Percentiles rank a stretch among this genome's conserved stretches.
These are phyloP conservation scores for Pelvicachromis taeniatus DNA, from an alignment of 2,113 vertebrate species.

Conservation along the genomic window DNA sequence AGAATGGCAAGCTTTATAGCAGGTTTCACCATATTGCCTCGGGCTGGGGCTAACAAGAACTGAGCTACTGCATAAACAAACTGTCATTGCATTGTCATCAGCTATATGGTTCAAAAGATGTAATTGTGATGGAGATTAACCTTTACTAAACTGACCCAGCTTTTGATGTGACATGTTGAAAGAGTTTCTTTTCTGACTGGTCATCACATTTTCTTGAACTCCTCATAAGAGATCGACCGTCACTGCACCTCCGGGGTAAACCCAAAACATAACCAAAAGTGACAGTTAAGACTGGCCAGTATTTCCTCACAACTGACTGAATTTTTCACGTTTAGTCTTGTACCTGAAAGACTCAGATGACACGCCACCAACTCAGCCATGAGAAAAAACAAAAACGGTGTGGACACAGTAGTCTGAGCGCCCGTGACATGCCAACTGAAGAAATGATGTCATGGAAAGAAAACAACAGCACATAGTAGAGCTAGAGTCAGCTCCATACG, in stretches of 20 bases:
- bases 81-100: constrained; percentile 30
- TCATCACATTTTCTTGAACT: constrained; percentile 10
- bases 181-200: background rate
- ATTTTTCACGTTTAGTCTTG: constrained; percentile 17
- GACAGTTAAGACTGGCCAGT: constrained; percentile 1
- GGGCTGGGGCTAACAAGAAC: constrained; percentile 32
- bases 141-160: background rate
- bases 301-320: background rate
- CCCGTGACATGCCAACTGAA: background rate
- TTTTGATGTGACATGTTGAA: background rate
- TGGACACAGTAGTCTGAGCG: background rate
- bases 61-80: constrained; percentile 42
- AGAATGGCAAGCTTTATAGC: constrained; percentile 33
- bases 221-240: background rate
- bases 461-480: background rate
- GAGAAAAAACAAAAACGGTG: background rate
- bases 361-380: background rate
- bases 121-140: constrained; percentile 21
- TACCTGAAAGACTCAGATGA: background rate
- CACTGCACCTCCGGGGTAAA: background rate
- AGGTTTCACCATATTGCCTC: constrained; percentile 27
- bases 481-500: background rate
- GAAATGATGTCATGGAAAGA: background rate
- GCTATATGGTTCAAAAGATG: constrained; percentile 20
- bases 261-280: background rate